phyloP scores from a whole-genome alignment of 53 echinoderm and acorn worm genomes.

The Holothuria leucospilota region DNA sequence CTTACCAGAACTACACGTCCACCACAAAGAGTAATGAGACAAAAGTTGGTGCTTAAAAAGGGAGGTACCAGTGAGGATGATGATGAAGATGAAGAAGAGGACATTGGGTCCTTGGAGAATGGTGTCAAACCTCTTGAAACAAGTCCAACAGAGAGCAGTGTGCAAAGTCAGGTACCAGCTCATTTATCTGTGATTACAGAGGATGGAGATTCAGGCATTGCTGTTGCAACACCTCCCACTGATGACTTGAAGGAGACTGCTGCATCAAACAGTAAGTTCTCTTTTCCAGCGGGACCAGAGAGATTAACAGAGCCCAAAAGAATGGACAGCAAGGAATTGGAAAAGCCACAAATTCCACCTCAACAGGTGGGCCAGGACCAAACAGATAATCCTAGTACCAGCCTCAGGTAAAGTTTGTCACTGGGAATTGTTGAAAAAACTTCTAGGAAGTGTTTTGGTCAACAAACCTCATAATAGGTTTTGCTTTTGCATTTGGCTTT shows the following conservation, averaged over 20 bases:
- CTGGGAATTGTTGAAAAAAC: too few species aligned
- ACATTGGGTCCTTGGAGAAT: constrained; percentile 59
- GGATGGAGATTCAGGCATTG: constrained; percentile 38
- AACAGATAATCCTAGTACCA: too few species aligned
- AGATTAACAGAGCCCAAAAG: too few species aligned
- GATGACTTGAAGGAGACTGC: constrained; percentile 10
- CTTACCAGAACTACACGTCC: background rate
- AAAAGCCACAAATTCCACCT: too few species aligned
- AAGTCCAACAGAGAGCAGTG: constrained; percentile 1
- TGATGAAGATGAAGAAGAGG: constrained; percentile 74
- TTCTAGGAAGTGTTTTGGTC: too few species aligned
- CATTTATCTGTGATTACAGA: constrained; percentile 30
- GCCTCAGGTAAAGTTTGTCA: too few species aligned
- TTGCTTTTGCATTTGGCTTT: too few species aligned
- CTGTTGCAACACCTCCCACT: constrained; percentile 33
- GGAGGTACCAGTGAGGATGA: constrained; percentile 77
- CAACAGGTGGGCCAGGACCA: too few species aligned
- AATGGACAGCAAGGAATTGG: too few species aligned
- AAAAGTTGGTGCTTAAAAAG: background rate
- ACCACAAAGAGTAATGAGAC: background rate
- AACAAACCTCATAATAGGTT: too few species aligned
- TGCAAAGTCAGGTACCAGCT: constrained; percentile 21
- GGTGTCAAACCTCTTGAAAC: background rate
- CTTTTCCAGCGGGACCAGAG: too few species aligned
- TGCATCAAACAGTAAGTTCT: too few species aligned